These are phyloP conservation scores for Brachymystax lenok DNA, from an alignment of 2,797 vertebrate species.

Conservation along the genomic window DNA sequence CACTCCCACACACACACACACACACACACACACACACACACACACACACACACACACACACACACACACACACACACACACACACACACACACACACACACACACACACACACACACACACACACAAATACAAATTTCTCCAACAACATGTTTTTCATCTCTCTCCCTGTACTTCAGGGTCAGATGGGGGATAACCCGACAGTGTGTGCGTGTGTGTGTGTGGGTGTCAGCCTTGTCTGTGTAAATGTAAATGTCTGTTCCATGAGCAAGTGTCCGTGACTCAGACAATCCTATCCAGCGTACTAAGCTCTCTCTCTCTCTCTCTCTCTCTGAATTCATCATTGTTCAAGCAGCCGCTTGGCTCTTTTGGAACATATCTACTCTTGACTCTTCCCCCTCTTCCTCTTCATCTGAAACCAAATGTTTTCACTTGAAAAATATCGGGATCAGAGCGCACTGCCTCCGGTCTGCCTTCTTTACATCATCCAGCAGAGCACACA, in stretches of 20 bases:
- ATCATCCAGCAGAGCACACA: conserved; percentile 71
- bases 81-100: no score
- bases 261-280: conserved; percentile 43
- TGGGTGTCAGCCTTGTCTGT: neutral
- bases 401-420: conserved; percentile 42
- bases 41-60: no score
- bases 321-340: conserved; percentile 14
- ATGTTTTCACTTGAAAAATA: conserved; percentile 58
- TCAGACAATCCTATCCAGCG: conserved; percentile 40
- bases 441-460: conserved; percentile 52
- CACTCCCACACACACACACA: no score
- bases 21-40: no score
- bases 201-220: neutral
- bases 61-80: no score
- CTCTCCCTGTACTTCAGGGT: neutral
- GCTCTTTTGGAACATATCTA: conserved; percentile 60
- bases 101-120: no score
- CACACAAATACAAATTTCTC: no score
- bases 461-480: conserved; percentile 72
- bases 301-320: conserved; percentile 1
- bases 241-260: conserved; percentile 20
- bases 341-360: conserved; percentile 10
- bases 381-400: conserved; percentile 1
- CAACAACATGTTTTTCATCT: no score
- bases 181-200: neutral